These are phyloP conservation scores for Axea sp. DNA, from an alignment of 2,888 invertebrate species.

Conservation along the genomic window DNA sequence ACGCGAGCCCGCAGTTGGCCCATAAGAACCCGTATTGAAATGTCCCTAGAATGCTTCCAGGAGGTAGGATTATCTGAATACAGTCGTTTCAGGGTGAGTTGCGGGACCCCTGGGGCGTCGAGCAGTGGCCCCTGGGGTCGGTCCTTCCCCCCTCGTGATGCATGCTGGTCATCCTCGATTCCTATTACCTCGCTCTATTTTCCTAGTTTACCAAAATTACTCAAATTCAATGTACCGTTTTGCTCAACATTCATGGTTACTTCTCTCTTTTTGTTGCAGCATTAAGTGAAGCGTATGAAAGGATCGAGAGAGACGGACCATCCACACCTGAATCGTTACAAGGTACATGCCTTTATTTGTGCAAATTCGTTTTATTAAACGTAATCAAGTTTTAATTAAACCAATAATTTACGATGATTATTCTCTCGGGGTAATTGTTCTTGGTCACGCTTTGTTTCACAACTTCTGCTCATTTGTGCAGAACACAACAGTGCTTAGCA, in stretches of 20 bases:
- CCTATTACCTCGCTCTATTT: slow-evolving; percentile 72
- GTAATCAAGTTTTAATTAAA: too few relatives aligned
- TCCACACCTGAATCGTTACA: slow-evolving; percentile 83
- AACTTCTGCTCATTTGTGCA: too few relatives aligned
- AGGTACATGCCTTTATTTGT: too few relatives aligned
- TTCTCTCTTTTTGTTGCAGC: slow-evolving; percentile 79
- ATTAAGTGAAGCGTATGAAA: slow-evolving; percentile 81
- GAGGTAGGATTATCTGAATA: slow-evolving; percentile 78
- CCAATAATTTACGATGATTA: too few relatives aligned
- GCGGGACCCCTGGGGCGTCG: slow-evolving; percentile 73
- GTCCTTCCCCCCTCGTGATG: slow-evolving; percentile 69
- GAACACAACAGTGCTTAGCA: too few relatives aligned
- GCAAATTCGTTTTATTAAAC: too few relatives aligned
- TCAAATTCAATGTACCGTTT: slow-evolving; percentile 26
- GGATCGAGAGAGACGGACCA: slow-evolving; percentile 86
- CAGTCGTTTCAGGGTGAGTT: slow-evolving; percentile 75
- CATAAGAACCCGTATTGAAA: slow-evolving; percentile 72
- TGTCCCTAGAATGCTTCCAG: slow-evolving; percentile 66
- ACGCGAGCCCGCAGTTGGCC: slow-evolving; percentile 58
- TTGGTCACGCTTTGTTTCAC: too few relatives aligned
- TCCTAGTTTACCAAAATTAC: slow-evolving; percentile 56
- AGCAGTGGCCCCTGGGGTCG: slow-evolving; percentile 61
- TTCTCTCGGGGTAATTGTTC: too few relatives aligned
- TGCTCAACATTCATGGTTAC: slow-evolving; percentile 11
- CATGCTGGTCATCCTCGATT: slow-evolving; percentile 74